Evolutionary conservation across 2,888 invertebrate genomes (phyloP).

Genomic region (Hydrotaea cyrtoneurina): DNA sequence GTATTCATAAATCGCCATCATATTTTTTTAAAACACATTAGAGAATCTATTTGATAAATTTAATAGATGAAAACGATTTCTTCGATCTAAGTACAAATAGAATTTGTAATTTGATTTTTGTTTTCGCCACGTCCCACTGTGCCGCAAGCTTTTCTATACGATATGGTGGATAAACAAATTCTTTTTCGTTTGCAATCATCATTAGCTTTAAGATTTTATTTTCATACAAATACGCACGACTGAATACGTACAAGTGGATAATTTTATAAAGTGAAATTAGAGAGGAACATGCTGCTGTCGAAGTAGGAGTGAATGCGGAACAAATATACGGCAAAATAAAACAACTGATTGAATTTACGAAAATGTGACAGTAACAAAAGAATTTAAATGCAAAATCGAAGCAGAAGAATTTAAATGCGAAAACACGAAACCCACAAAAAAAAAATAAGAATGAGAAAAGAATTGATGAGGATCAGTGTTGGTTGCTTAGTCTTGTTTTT

Average conservation of each 20-base stretch:
- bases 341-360: slow-evolving; percentile 53
- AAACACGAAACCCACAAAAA: neutral
- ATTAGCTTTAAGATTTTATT: slow-evolving; percentile 56
- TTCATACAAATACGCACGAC: slow-evolving; percentile 60
- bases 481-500: neutral
- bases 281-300: slow-evolving; percentile 3
- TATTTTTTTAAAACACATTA: no score
- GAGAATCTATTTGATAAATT: no score
- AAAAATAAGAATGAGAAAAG: neutral
- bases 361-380: slow-evolving; percentile 4
- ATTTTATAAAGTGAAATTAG: slow-evolving; percentile 65
- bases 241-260: slow-evolving; percentile 65
- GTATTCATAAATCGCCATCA: no score
- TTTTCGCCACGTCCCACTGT: slow-evolving; percentile 28
- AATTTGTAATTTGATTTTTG: no score
- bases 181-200: slow-evolving; percentile 46
- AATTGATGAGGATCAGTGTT: neutral
- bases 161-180: neutral
- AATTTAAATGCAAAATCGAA: slow-evolving; percentile 48
- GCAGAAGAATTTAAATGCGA: slow-evolving; percentile 52
- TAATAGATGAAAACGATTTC: no score
- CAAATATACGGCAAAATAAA: slow-evolving; percentile 1
- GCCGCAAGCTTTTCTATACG: neutral
- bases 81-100: no score
- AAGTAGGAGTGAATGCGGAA: slow-evolving; percentile 38